phyloP scores from a whole-genome alignment of 1,140 invertebrate species.

The Plutomurus gul region DNA sequence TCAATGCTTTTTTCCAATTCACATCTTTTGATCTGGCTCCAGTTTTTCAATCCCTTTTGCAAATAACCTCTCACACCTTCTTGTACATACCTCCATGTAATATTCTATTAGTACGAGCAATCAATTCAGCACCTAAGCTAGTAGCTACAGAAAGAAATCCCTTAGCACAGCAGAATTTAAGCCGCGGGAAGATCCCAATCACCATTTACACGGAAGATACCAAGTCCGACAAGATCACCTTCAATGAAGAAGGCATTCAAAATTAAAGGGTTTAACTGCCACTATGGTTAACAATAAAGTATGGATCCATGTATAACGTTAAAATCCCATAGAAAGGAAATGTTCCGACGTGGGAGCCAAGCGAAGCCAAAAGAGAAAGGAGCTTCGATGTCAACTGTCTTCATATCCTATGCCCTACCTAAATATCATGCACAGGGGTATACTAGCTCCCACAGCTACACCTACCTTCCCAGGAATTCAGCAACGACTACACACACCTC shows the following conservation, averaged over 20 bases:
- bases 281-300: too few relatives aligned
- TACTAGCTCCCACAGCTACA: too few relatives aligned
- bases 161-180: not conserved
- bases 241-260: not conserved
- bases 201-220: not conserved
- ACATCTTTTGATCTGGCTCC: conserved; percentile 33
- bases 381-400: not conserved
- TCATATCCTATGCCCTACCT: not conserved
- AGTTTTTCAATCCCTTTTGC: not conserved
- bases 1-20: too few relatives aligned
- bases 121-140: not conserved
- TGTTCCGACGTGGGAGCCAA: too few relatives aligned
- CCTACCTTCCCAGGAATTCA: not conserved
- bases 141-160: not conserved
- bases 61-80: not conserved
- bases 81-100: too few relatives aligned
- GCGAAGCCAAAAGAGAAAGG: too few relatives aligned
- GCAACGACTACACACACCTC: not conserved
- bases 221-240: not conserved
- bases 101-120: not conserved
- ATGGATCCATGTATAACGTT: not conserved
- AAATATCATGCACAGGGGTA: too few relatives aligned
- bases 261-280: conserved; percentile 21
- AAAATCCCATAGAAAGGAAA: not conserved
- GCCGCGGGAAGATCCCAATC: not conserved